Base-by-base conservation (phyloP, 2,888 invertebrate genomes). In the Apantesis nais region DNA sequence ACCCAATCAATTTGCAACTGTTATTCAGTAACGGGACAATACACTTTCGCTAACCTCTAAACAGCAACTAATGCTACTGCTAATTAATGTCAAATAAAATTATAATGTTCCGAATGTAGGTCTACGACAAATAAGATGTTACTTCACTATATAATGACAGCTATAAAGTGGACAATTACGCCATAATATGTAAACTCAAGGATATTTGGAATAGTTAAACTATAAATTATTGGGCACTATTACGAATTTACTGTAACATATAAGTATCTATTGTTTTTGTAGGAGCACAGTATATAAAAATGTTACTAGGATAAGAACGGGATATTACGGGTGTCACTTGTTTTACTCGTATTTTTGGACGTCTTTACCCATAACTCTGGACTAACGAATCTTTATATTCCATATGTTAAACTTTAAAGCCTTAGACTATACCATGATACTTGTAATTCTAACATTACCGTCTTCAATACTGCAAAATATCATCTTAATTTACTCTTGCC, bases 31-130 rank as follows among this genome's bases (percentile, higher is more conserved):
- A 77, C 73, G 76, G 73, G 67, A 74, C 73, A 77, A 78, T 83
- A 80, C 76, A 74, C 76, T 87, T 85, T 86, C 84, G 72, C 79
- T 84, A 81, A 81, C 83, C 85, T 86, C 70, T 73, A 72, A 68
- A 58, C 72, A 79, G 74, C 65, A 68, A 67, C 34, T 75, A 81
- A 77, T 81, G 29, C 22, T 29, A 74, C 65, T 66, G 68, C 25
- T 75, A 81, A 79, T 83, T 83, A 81, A 75, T 73, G 63, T 63
- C 62, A 44, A 70, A 73, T 68, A 66, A 68, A 82, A 84, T 81
- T 78, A 79, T 76, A 72, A 68, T 64, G 74, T 55, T 73, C 55
- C 31, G 55, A 74, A 74, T 77, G 71, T 74, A 72, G 69, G 68
- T 78, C 79, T 80, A 62, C 70, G 75, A 78, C 74, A 82, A 84